These are phyloP conservation scores for Cantharis nigra DNA, from an alignment of 2,888 invertebrate species.

Conservation along the genomic window DNA sequence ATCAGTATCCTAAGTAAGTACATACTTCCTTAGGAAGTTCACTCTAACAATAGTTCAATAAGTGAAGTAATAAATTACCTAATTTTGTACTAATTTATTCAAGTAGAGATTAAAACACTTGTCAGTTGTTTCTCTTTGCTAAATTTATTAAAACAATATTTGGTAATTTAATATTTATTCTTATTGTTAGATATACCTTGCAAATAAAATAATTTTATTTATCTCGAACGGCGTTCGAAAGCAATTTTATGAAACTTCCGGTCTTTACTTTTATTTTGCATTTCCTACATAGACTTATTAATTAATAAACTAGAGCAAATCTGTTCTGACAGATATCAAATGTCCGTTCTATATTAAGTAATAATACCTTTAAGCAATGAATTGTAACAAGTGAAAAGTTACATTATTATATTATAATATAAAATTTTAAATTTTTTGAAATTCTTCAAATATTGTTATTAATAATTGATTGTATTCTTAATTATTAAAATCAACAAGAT, in stretches of 20 bases:
- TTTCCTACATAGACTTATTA: not conserved
- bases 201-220: not conserved
- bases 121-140: not conserved
- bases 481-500: not conserved
- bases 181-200: not conserved
- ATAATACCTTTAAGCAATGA: not conserved
- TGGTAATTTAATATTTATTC: not conserved
- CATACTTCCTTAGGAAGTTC: not conserved
- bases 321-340: not conserved
- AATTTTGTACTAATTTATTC: not conserved
- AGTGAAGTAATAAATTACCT: not conserved
- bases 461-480: not conserved
- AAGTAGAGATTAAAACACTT: not conserved
- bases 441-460: not conserved
- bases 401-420: too few relatives aligned
- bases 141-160: not conserved
- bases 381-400: not conserved
- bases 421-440: not conserved
- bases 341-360: not conserved
- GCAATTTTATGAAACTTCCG: not conserved
- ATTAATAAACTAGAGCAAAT: not conserved
- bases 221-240: not conserved
- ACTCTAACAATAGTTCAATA: not conserved
- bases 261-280: not conserved
- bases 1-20: too few relatives aligned